Percentiles rank a stretch among this genome's conserved stretches.
phyloP scores from a whole-genome alignment of 2,888 invertebrate genomes.

The Philereme vetulata region DNA sequence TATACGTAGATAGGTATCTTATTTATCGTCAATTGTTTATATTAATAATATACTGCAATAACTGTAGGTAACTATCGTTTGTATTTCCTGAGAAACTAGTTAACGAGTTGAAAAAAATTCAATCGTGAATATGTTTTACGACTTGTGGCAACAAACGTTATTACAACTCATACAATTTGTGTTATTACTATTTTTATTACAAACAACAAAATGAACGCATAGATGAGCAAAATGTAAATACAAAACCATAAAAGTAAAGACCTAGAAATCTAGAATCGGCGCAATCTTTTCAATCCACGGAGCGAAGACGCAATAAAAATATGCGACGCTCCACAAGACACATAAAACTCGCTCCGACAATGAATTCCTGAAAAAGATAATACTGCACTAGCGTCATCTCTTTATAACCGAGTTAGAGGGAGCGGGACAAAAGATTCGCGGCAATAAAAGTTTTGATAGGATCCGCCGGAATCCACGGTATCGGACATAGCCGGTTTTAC shows the following conservation, averaged over 20 bases:
- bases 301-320: conserved; percentile 75
- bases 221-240: conserved; percentile 25
- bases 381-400: conserved; percentile 66
- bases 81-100: too few species aligned
- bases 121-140: neutral
- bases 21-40: too few species aligned
- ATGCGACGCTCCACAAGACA: conserved; percentile 73
- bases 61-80: too few species aligned
- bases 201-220: conserved; percentile 5
- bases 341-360: conserved; percentile 80
- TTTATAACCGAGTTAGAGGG: conserved; percentile 65
- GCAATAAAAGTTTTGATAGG: conserved; percentile 82
- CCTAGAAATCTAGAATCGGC: conserved; percentile 47
- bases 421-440: conserved; percentile 69
- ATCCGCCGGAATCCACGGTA: conserved; percentile 74
- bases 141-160: neutral
- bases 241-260: conserved; percentile 39
- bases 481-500: conserved; percentile 76
- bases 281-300: conserved; percentile 69
- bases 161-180: conserved; percentile 1
- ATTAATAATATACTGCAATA: too few species aligned
- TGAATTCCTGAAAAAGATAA: conserved; percentile 82
- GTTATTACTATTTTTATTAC: conserved; percentile 2
- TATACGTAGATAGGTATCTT: too few species aligned
- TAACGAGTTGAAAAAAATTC: too few species aligned